Evolutionary conservation across 2,797 vertebrate genomes (phyloP).

Genomic region (Gallinago solitaria): DNA sequence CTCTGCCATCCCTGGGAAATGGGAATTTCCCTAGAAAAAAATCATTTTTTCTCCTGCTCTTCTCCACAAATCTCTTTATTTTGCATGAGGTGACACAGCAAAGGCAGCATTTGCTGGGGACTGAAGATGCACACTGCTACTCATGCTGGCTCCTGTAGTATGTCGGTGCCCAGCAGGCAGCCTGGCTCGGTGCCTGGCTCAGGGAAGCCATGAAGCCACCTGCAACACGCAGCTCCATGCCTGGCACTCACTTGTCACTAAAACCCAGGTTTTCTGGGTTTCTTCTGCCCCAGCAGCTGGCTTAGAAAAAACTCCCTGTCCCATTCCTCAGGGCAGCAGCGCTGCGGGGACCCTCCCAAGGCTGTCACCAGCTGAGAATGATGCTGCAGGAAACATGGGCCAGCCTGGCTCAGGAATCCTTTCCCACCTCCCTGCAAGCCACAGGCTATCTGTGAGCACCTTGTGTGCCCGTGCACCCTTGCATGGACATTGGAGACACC

Average conservation of each 20-base stretch:
- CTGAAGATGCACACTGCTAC: neutral
- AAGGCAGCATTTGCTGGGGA: fast-evolving
- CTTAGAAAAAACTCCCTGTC: neutral
- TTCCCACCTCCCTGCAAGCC: neutral
- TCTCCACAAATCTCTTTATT: neutral
- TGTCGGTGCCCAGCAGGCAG: neutral
- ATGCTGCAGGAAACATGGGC: neutral
- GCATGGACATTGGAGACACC: neutral
- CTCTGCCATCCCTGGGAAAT: neutral
- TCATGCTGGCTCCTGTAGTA: neutral
- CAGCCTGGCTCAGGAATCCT: neutral
- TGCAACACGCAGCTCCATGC: fast-evolving
- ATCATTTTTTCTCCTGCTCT: neutral
- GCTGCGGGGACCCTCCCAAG: neutral
- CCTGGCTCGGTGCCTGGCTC: neutral
- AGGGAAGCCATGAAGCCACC: neutral
- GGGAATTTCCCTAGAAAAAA: neutral
- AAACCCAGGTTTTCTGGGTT: neutral
- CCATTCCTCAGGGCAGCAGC: neutral
- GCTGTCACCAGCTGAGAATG: fast-evolving
- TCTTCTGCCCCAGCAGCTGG: neutral
- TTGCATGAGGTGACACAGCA: neutral
- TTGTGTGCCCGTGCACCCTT: fast-evolving
- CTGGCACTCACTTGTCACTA: neutral
- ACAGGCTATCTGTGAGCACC: fast-evolving